Evolutionary conservation across 2,888 invertebrate species (phyloP).

Genomic region (Ecliptopera silaceata): DNA sequence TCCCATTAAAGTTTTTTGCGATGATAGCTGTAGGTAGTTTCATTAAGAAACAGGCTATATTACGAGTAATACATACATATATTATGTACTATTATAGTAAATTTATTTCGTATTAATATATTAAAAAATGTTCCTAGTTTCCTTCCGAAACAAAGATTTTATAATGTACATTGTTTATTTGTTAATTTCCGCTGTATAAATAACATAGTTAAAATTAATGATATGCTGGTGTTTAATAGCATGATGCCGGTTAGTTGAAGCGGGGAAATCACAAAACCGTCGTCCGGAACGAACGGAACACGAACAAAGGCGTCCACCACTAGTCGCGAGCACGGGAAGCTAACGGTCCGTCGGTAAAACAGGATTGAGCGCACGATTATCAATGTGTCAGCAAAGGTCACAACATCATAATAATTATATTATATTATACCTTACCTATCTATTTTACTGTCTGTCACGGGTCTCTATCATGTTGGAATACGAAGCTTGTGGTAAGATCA

Average conservation of each 20-base stretch:
- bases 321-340: conserved; percentile 52
- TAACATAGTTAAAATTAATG: conserved; percentile 24
- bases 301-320: conserved; percentile 46
- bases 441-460: conserved; percentile 21
- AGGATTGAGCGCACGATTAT: conserved; percentile 43
- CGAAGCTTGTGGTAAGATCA: background rate
- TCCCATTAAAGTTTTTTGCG: no score
- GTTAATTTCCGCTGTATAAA: conserved; percentile 17
- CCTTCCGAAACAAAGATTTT: background rate
- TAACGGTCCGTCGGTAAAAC: conserved; percentile 52
- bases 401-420: conserved; percentile 29
- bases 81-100: no score
- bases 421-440: conserved; percentile 9
- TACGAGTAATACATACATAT: no score
- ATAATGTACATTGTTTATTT: conserved; percentile 1
- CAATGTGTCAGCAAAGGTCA: conserved; percentile 38
- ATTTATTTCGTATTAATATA: no score
- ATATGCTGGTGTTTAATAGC: conserved; percentile 32
- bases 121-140: no score
- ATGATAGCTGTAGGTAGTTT: no score
- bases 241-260: conserved; percentile 39
- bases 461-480: background rate
- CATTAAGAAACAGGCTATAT: no score
- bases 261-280: conserved; percentile 46
- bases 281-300: conserved; percentile 54